phyloP scores from a whole-genome alignment of 2,113 vertebrate species.

The Thalassoma bifasciatum region DNA sequence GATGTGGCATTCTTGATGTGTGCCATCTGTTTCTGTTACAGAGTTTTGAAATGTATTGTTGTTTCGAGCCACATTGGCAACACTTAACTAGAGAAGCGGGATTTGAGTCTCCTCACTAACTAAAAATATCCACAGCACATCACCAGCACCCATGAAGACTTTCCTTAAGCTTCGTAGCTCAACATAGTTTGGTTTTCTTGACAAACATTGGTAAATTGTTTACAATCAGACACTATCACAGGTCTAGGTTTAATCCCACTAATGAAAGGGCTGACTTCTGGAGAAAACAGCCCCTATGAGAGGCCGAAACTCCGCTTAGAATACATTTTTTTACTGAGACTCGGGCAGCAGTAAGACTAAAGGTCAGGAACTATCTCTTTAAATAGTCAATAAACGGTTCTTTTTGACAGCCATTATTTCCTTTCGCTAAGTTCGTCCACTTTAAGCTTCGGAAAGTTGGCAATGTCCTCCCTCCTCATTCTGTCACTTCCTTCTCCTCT shows the following conservation, averaged over 20 bases:
- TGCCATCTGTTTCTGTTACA: no score
- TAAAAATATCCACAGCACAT: no score
- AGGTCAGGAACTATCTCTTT: constrained; percentile 10
- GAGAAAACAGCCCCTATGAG: not conserved
- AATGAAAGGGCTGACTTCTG: not conserved
- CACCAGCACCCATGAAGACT: no score
- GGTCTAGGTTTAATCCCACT: no score
- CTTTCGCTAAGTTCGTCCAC: constrained; percentile 11
- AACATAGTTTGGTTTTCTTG: no score
- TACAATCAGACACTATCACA: not conserved
- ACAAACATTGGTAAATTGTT: no score
- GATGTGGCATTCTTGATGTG: no score
- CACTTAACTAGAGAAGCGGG: no score
- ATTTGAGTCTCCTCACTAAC: no score
- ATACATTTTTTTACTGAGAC: not conserved
- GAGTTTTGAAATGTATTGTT: no score
- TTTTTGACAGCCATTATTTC: constrained; percentile 39
- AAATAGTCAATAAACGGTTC: constrained; percentile 21
- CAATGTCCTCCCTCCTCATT: constrained; percentile 46
- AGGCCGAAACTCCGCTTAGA: constrained; percentile 8
- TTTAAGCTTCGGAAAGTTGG: constrained; percentile 40
- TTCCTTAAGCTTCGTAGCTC: no score
- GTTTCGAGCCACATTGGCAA: no score
- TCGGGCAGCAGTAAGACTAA: constrained; percentile 15
- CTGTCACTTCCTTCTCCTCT: constrained; percentile 53